phyloP scores from a whole-genome alignment of 2,797 vertebrate species.

The Microctenopoma stevenorrisi region DNA sequence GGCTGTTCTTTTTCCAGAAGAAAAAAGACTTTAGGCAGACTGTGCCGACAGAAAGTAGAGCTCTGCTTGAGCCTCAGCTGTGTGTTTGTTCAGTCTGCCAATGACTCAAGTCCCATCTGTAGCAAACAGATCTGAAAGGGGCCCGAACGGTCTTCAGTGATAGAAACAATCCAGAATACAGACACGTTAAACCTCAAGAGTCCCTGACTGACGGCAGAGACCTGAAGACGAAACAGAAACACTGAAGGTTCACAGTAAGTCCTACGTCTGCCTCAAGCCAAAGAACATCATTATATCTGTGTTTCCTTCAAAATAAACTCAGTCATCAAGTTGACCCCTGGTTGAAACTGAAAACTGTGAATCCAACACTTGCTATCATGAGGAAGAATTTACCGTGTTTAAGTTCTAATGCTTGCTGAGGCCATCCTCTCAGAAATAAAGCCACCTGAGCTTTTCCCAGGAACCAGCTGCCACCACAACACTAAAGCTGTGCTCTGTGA shows the following conservation, averaged over 20 bases:
- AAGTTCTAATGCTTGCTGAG: too few relatives aligned
- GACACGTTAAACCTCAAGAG: conserved; percentile 39
- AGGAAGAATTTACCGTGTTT: too few relatives aligned
- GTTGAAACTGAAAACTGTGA: too few relatives aligned
- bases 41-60: conserved; percentile 21
- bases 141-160: conserved; percentile 28
- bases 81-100: conserved; percentile 46
- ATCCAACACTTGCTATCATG: too few relatives aligned
- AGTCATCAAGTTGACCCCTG: too few relatives aligned
- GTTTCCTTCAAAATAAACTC: neutral
- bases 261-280: neutral
- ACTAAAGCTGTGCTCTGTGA: too few relatives aligned
- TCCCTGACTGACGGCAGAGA: conserved; percentile 15
- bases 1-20: neutral
- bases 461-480: too few relatives aligned
- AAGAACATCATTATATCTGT: neutral
- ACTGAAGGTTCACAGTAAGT: neutral
- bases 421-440: too few relatives aligned
- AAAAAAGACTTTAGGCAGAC: conserved; percentile 7
- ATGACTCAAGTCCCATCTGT: conserved; percentile 55
- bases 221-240: neutral
- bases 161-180: conserved; percentile 14
- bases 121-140: conserved; percentile 36
- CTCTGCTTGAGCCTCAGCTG: conserved; percentile 35
- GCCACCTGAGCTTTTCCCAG: too few relatives aligned